Base-by-base conservation (phyloP, 2,888 invertebrate genomes). In the Zootermopsis nevadensis region DNA sequence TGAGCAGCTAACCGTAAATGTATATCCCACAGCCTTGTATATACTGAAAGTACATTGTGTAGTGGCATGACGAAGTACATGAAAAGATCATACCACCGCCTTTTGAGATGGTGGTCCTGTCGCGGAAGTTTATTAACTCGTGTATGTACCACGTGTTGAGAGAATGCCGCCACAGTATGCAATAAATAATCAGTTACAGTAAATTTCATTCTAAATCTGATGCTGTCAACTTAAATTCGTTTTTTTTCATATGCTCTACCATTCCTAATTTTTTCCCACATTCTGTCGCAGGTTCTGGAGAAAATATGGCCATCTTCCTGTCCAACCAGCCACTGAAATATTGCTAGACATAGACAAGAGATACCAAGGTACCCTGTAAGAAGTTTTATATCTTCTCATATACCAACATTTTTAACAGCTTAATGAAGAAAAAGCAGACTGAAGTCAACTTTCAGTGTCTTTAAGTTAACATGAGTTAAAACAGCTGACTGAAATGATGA, bases 221-320 rank as follows among this genome's bases (percentile, higher is more conserved):
- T 38, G 6, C 0, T 15, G 48, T n/a, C n/a, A n/a, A n/a, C n/a
- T n/a, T n/a, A n/a, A n/a, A n/a, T n/a, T n/a, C n/a, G n/a, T n/a
- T n/a, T n/a, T n/a, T n/a, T n/a, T n/a, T 48, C 1, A 4, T 15
- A 48, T 48, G 48, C 48, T 48, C 48, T 48, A 19, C 48, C 19
- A 48, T 48, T 48, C 60, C 8, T n/a, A 27, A 12, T 27, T 15
- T 60, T 3, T 60, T 3, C 24, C 60, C 27, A 7, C n/a, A 33
- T 66, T n/a, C 22, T 81, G 27, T 67, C 35, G 1, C 24, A 53
- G 35, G 69, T 55, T 53, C 53, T 30, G 27, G 38, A 42, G 87
- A 89, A 53, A 92, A 92, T 87, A 90, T 90, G 69, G 83, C 87
- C 35, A 87, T 88, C 74, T 92, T 89, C 86, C 66, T 86, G 4